Conservation (phyloP, 1,140 invertebrate species). For the Tetranychus cinnabarinus region DNA sequence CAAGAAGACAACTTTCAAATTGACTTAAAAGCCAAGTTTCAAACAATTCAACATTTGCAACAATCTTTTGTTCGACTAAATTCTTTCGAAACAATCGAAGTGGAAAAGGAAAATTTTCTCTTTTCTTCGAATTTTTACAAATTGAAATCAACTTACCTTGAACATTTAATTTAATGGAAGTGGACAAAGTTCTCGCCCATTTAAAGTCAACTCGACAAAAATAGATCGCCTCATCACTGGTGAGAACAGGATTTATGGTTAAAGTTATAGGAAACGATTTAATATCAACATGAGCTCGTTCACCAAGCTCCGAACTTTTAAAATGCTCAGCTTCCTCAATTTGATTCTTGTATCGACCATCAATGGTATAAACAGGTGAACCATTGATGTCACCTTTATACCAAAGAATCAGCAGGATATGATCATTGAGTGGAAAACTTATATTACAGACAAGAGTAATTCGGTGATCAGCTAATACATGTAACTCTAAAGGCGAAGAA, state of each 20-base stretch:
- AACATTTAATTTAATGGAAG: slow-evolving; percentile 11
- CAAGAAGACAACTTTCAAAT: no score
- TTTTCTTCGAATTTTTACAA: background rate
- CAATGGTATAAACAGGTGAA: slow-evolving; percentile 12
- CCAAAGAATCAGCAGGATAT: slow-evolving; percentile 55
- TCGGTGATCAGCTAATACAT: background rate
- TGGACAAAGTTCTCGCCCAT: slow-evolving; percentile 10
- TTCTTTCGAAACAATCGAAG: no score
- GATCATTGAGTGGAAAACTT: slow-evolving; percentile 27
- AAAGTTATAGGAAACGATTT: slow-evolving; percentile 5
- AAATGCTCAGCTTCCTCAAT: background rate
- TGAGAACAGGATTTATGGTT: slow-evolving; percentile 8
- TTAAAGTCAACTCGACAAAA: slow-evolving; percentile 14
- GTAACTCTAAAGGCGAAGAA: background rate
- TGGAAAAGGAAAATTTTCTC: no score
- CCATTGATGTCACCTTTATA: slow-evolving; percentile 33
- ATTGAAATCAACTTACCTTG: slow-evolving; percentile 8
- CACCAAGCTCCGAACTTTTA: background rate
- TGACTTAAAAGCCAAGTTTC: no score
- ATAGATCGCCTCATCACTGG: slow-evolving; percentile 10
- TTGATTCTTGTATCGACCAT: slow-evolving; percentile 4
- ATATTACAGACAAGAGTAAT: background rate
- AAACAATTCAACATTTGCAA: no score
- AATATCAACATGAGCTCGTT: background rate
- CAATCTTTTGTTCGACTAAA: no score